Evolutionary conservation across 2,113 vertebrate species (phyloP).

Genomic region (Sardina pilchardus): DNA sequence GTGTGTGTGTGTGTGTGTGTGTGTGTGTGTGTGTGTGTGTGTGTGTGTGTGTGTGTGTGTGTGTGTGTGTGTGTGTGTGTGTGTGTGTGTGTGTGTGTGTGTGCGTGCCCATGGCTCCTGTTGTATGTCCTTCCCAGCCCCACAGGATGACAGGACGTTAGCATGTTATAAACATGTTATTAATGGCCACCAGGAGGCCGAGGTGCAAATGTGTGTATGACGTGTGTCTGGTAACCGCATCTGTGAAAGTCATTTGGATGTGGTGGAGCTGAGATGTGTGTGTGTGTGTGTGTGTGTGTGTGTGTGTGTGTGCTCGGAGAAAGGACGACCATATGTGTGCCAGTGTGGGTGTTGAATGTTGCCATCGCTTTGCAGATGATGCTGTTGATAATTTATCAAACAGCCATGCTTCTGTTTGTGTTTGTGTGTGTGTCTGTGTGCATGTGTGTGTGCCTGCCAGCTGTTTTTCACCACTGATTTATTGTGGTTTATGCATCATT

Average conservation of each 20-base stretch:
- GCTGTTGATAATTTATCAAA: neutral
- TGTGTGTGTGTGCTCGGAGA: neutral
- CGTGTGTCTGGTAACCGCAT: neutral
- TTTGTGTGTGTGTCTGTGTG: conserved; percentile 27
- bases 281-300: neutral
- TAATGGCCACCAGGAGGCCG: neutral
- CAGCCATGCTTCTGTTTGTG: neutral
- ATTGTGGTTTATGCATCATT: conserved; percentile 1
- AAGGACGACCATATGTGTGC: neutral
- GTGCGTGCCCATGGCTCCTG: too few relatives aligned
- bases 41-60: neutral
- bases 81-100: too few relatives aligned
- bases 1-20: too few relatives aligned
- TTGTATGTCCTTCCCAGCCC: too few relatives aligned
- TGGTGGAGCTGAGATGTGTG: neutral
- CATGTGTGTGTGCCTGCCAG: neutral
- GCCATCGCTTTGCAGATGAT: neutral
- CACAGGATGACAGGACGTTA: neutral
- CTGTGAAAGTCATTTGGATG: neutral
- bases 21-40: neutral
- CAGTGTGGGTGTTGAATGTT: neutral
- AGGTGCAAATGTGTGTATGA: conserved; percentile 5
- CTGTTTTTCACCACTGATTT: conserved; percentile 1
- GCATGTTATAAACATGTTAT: neutral
- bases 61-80: neutral